Evolutionary conservation across 2,888 invertebrate genomes (phyloP).

Genomic region (Mallateleia sp.): DNA sequence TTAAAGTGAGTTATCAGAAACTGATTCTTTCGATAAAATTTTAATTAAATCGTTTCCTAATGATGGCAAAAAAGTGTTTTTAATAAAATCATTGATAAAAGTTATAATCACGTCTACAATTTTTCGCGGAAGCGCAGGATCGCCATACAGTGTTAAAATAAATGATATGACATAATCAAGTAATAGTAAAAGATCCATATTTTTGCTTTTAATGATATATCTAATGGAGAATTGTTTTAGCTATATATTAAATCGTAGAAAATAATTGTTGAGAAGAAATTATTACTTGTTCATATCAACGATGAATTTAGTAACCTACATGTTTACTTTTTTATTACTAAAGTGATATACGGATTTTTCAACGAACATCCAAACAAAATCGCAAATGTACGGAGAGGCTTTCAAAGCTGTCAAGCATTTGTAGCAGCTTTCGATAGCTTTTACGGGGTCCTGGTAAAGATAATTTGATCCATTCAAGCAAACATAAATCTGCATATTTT

Average conservation of each 20-base stretch:
- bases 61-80: conserved; percentile 33
- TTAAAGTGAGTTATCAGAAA: neutral
- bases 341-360: conserved; percentile 47
- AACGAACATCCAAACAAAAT: conserved; percentile 47
- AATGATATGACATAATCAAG: conserved; percentile 27
- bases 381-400: conserved; percentile 31
- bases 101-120: conserved; percentile 40
- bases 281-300: conserved; percentile 37
- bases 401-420: conserved; percentile 48
- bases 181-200: conserved; percentile 29
- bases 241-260: too few relatives aligned
- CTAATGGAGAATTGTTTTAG: too few relatives aligned
- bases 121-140: conserved; percentile 44
- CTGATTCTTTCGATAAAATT: conserved; percentile 35
- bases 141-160: conserved; percentile 39
- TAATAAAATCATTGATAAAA: conserved; percentile 41
- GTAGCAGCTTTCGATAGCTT: conserved; percentile 50
- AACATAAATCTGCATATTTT: conserved; percentile 14
- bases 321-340: conserved; percentile 25
- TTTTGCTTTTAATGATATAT: too few relatives aligned
- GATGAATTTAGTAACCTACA: conserved; percentile 45
- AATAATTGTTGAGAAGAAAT: neutral
- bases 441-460: conserved; percentile 1
- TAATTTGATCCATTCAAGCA: conserved; percentile 35
- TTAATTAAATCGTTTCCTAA: conserved; percentile 42